Evolutionary conservation across 37 sponge, comb jelly and placozoan genomes (phyloP).

Genomic region (Chondrosia reniformis): DNA sequence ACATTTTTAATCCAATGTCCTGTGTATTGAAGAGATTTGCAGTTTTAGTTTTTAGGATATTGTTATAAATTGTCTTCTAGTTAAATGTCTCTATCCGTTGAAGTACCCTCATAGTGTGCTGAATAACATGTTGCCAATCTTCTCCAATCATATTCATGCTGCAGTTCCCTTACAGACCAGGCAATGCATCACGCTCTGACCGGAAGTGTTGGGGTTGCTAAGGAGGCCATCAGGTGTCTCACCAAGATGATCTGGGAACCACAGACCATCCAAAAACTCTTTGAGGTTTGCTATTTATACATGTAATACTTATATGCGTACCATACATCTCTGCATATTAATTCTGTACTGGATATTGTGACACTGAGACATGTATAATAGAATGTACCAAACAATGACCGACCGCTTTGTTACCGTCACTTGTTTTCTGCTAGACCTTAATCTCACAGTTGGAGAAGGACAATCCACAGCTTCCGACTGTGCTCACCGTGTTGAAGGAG

Average conservation of each 20-base stretch:
- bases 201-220: background rate
- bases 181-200: background rate
- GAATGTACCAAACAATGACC: too few species aligned
- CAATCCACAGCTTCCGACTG: slow-evolving; percentile 32
- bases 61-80: background rate
- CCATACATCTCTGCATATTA: too few species aligned
- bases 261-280: background rate
- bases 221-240: slow-evolving; percentile 5
- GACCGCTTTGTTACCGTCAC: background rate
- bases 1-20: background rate
- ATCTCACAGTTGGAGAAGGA: slow-evolving; percentile 37
- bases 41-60: background rate
- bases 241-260: background rate
- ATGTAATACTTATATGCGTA: too few species aligned
- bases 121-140: background rate
- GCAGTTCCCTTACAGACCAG: background rate
- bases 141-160: background rate
- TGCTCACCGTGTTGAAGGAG: slow-evolving; percentile 38
- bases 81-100: background rate
- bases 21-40: background rate
- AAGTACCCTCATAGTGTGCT: background rate
- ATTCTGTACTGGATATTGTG: too few species aligned
- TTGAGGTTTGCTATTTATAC: background rate
- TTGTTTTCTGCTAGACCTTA: slow-evolving; percentile 17
- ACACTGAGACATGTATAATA: too few species aligned